Evolutionary conservation across 2,113 vertebrate species (phyloP).

Genomic region (Myxocyprinus asiaticus): DNA sequence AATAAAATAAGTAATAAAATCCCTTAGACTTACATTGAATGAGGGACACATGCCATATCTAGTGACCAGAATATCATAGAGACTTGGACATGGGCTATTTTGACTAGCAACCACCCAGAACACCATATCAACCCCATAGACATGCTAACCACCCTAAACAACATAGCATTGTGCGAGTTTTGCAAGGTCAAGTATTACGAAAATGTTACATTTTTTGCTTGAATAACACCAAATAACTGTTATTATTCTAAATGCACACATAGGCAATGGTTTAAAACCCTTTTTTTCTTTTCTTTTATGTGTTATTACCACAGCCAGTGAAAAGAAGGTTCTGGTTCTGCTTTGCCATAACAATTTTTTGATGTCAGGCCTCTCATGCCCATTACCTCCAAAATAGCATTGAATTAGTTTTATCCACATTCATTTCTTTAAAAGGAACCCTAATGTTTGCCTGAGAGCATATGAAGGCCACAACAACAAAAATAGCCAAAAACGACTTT

Average conservation of each 20-base stretch:
- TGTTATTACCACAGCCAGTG: not conserved
- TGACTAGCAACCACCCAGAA: no score
- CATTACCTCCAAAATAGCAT: not conserved
- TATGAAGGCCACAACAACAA: not conserved
- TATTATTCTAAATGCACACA: not conserved
- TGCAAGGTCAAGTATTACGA: not conserved
- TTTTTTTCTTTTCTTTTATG: not conserved
- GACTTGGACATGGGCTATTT: no score
- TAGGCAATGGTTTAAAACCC: not conserved
- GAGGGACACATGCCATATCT: no score
- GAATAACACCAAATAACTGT: no score
- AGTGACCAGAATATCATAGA: no score
- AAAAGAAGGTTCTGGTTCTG: not conserved
- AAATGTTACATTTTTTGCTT: no score
- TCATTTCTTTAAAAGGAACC: constrained; percentile 14
- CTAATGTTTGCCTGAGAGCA: constrained; percentile 28
- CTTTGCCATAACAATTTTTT: not conserved
- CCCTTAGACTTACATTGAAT: no score
- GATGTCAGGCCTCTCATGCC: no score
- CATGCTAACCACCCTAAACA: not conserved
- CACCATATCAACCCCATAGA: no score
- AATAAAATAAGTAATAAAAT: no score
- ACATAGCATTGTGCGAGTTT: not conserved
- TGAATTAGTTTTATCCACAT: not conserved
- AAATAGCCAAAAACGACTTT: not conserved